Percentiles rank a stretch among this genome's conserved stretches.
Conservation (phyloP, 2,113 vertebrate species). For the Pelvicachromis taeniatus region DNA sequence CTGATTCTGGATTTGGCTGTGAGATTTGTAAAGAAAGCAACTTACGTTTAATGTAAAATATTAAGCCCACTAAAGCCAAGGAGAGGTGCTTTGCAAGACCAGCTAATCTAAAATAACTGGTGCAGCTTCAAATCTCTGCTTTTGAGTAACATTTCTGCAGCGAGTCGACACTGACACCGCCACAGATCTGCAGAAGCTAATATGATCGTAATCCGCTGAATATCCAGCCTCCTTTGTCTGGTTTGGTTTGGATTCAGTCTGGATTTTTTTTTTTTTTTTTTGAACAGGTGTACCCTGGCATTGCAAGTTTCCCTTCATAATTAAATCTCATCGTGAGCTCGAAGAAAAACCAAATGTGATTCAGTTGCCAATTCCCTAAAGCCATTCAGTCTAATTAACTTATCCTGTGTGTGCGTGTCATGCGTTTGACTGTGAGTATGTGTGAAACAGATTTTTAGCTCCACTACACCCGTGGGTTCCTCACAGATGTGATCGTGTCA, state of each 20-base stretch:
- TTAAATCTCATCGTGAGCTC: slow-evolving; percentile 38
- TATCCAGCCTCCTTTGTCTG: background rate
- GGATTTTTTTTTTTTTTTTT: background rate
- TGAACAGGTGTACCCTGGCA: slow-evolving; percentile 15
- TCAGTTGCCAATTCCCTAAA: slow-evolving; percentile 47
- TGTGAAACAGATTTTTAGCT: slow-evolving; percentile 29
- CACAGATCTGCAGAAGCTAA: background rate
- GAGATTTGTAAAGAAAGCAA: background rate
- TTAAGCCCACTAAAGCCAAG: background rate
- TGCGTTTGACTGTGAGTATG: background rate
- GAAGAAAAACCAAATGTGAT: slow-evolving; percentile 29
- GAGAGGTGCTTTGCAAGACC: background rate
- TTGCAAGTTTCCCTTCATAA: slow-evolving; percentile 29
- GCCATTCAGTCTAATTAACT: slow-evolving; percentile 56
- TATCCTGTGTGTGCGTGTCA: slow-evolving; percentile 8
- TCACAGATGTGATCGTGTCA: background rate
- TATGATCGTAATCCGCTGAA: background rate
- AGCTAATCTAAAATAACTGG: background rate
- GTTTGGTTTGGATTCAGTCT: background rate
- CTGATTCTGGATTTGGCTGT: background rate
- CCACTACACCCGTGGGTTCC: background rate
- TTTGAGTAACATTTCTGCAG: background rate
- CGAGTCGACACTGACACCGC: background rate
- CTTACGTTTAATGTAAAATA: background rate
- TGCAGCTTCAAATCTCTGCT: background rate